Percentiles rank a stretch among this genome's conserved stretches.
Evolutionary conservation across 2,797 vertebrate genomes (phyloP).

Genomic region (Austrolebias charrua): DNA sequence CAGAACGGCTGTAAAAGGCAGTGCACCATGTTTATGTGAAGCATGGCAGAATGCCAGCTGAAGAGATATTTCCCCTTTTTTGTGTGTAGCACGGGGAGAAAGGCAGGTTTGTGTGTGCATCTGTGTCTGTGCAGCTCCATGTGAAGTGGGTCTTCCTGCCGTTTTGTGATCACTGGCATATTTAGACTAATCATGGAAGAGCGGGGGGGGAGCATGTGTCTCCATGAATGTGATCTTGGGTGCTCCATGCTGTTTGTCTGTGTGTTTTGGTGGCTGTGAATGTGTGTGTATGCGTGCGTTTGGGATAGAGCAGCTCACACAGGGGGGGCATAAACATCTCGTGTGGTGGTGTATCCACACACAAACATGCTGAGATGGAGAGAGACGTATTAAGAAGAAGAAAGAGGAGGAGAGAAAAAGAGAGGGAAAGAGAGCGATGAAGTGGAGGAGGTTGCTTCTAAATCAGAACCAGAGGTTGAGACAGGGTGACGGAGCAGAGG

Average conservation of each 20-base stretch:
- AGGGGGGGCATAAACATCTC: slow-evolving; percentile 63
- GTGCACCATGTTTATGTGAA: slow-evolving; percentile 66
- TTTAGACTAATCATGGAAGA: slow-evolving; percentile 69
- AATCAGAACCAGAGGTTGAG: slow-evolving; percentile 74
- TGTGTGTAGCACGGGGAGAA: slow-evolving; percentile 21
- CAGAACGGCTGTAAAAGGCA: slow-evolving; percentile 64
- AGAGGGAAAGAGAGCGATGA: slow-evolving; percentile 12
- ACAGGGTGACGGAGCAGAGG: slow-evolving; percentile 55
- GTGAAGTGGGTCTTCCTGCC: slow-evolving; percentile 52
- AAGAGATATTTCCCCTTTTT: slow-evolving; percentile 25
- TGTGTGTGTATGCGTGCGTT: slow-evolving; percentile 17
- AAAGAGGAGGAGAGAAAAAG: slow-evolving; percentile 5
- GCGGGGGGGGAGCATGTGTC: slow-evolving; percentile 57
- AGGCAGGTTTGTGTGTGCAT: slow-evolving; percentile 14
- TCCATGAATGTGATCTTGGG: slow-evolving; percentile 63
- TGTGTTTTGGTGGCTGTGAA: slow-evolving; percentile 17
- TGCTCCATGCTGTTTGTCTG: slow-evolving; percentile 46
- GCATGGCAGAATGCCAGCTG: slow-evolving; percentile 65
- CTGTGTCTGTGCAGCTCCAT: slow-evolving; percentile 10
- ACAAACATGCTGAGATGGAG: slow-evolving; percentile 15
- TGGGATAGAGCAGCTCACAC: slow-evolving; percentile 49
- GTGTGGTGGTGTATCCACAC: slow-evolving; percentile 45
- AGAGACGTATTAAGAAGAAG: slow-evolving; percentile 28
- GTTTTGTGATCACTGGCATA: slow-evolving; percentile 68
- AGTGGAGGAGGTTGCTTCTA: slow-evolving; percentile 55